Base-by-base conservation (phyloP, 1,140 invertebrate species). In the Sycophaga agraensis region DNA sequence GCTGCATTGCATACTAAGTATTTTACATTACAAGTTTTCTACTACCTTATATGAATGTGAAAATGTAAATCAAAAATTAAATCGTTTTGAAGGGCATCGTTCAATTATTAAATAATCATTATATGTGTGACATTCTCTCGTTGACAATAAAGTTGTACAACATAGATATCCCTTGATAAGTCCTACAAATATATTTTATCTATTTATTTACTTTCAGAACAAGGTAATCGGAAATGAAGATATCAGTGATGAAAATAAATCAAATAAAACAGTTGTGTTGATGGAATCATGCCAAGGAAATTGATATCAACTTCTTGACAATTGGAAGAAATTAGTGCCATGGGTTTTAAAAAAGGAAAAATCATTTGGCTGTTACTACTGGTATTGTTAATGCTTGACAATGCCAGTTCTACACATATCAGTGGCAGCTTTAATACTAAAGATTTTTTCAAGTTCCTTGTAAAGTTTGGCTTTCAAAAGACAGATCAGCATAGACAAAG, bases 401-500 rank as follows among this genome's bases (percentile, higher is more conserved):
- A 65, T 28, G 68, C 60, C 6, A 59, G 59, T 53, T 66, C 72
- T 61, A 85, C 84, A 7, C 87, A 85, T 69, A 76, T 88, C 31
- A 82, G 77, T 57, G 89, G 89, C 28, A 85, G 82, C 2, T 91
- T 89, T 73, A 81, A 85, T 59, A 86, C 86, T 1, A 81, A 82
- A 4, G 86, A 92, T 37, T 97, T 96, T 77, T 97, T 96, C 75
- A 87, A 90, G 72, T 96, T 97, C 80, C 82, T 98, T 34, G 85
- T 92, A 3, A 97, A 97, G 81, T 98, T 97, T 79, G 96, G 95
- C 56, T 94, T 98, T 77, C 94, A 97, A 81, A 96, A 97, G 80
- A 96, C 94, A n/a, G 91, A 96, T 76, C 84, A 87, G 21, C 86
- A 92, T 75, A 85, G 89, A 66, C 83, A 88, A 69, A 87, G 87